Percentiles rank a stretch among this genome's conserved stretches.
These are phyloP conservation scores for Varanus salvator DNA, from an alignment of 2,113 vertebrate genomes.

Conservation along the genomic window DNA sequence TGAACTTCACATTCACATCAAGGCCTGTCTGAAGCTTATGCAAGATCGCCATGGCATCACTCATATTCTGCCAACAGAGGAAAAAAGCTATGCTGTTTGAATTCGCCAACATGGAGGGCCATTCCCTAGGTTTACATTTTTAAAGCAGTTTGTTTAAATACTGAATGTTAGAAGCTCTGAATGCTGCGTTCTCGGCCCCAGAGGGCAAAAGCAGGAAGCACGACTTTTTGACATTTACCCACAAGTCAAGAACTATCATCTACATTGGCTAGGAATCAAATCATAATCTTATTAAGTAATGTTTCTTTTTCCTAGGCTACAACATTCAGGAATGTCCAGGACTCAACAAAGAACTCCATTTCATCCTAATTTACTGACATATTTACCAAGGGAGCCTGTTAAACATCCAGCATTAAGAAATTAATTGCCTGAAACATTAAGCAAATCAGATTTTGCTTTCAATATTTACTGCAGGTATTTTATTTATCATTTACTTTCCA, in stretches of 20 bases:
- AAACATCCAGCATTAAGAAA: not conserved
- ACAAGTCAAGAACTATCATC: not conserved
- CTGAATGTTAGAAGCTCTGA: too few relatives aligned
- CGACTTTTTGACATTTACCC: not conserved
- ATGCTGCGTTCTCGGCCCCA: not conserved
- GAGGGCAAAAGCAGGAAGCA: too few relatives aligned
- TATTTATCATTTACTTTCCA: not conserved
- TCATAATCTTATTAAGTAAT: not conserved
- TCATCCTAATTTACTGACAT: not conserved
- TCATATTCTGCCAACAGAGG: conserved; percentile 90
- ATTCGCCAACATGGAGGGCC: not conserved
- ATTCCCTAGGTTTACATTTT: not conserved
- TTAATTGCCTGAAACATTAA: not conserved
- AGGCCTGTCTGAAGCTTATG: conserved; percentile 98
- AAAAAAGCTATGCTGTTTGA: conserved; percentile 1
- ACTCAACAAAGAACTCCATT: not conserved
- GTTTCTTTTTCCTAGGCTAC: not conserved
- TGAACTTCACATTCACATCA: conserved; percentile 98
- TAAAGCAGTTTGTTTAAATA: not conserved
- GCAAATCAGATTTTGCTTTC: not conserved
- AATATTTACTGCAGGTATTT: not conserved
- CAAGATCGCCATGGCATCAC: conserved; percentile 96
- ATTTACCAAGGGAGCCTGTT: not conserved
- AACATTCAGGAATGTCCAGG: not conserved
- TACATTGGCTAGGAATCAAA: not conserved